Percentiles rank a stretch among this genome's conserved stretches.
phyloP scores from a whole-genome alignment of 64 coral and sea anemone genomes.

The Acropora yongei region DNA sequence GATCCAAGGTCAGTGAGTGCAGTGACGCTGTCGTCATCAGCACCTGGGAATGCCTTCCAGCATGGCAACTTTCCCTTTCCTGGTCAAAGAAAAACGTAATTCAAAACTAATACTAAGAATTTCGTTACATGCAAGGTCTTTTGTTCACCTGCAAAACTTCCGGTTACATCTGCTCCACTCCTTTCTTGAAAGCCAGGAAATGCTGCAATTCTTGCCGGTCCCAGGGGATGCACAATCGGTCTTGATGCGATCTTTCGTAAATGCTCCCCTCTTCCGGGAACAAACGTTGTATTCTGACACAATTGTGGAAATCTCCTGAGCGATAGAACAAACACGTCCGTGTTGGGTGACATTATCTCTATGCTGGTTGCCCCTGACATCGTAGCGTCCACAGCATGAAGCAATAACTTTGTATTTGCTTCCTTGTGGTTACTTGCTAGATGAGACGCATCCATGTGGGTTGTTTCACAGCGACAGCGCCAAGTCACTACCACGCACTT shows the following conservation, averaged over 20 bases:
- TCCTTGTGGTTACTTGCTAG: constrained; percentile 47
- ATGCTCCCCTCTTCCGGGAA: constrained; percentile 49
- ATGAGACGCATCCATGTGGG: constrained; percentile 14
- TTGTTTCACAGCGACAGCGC: constrained; percentile 16
- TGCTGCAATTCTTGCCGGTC: constrained; percentile 17
- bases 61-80: constrained; percentile 73
- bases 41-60: constrained; percentile 63
- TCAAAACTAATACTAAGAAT: constrained; percentile 44
- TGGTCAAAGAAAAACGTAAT: constrained; percentile 63
- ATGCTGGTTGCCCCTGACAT: constrained; percentile 40
- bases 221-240: constrained; percentile 37
- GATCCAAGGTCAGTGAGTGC: constrained; percentile 53
- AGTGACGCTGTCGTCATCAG: constrained; percentile 60
- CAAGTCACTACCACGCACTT: constrained; percentile 34
- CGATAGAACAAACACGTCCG: constrained; percentile 49
- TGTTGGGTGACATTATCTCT: constrained; percentile 59
- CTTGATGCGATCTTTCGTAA: constrained; percentile 20
- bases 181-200: constrained; percentile 35
- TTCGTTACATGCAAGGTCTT: constrained; percentile 37
- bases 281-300: constrained; percentile 49
- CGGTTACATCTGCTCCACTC: constrained; percentile 58
- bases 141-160: constrained; percentile 70
- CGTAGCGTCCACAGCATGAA: constrained; percentile 55
- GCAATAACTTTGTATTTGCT: constrained; percentile 48
- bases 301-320: constrained; percentile 32